A percentile compares a stretch with the other conserved stretches of the same genome.
phyloP scores from a whole-genome alignment of 2,888 invertebrate species.

The Odontocolon sp. region DNA sequence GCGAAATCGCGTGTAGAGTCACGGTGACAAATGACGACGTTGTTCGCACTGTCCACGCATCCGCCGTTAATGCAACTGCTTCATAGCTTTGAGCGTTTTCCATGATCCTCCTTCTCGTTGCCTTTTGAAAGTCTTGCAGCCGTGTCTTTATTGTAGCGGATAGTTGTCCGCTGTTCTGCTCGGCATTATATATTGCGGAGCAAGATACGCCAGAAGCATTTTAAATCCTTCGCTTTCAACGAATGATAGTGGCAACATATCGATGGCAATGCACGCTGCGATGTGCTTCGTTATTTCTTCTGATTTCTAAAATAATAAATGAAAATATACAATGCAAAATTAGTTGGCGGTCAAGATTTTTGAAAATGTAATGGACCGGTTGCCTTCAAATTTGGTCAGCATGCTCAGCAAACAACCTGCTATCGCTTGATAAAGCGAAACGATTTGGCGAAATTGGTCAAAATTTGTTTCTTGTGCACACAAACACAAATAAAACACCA shows the following conservation, averaged over 20 bases:
- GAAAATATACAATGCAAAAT: neutral
- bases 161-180: neutral
- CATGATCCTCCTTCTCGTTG: neutral
- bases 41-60: constrained; percentile 42
- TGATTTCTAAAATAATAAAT: neutral
- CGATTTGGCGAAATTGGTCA: neutral
- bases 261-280: neutral
- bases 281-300: constrained; percentile 1
- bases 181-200: neutral
- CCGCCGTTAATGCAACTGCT: constrained; percentile 47
- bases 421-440: neutral
- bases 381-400: neutral
- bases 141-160: too few species aligned
- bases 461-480: neutral
- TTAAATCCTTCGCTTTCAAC: neutral
- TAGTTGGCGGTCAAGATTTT: neutral
- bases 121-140: neutral
- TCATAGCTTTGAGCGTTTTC: neutral
- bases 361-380: neutral
- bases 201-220: neutral
- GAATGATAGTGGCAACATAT: neutral
- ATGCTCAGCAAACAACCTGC: neutral
- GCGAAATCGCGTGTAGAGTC: constrained; percentile 36
- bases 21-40: constrained; percentile 35
- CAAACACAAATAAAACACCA: neutral